Evolutionary conservation across 92 coral and sea anemone species (phyloP).

Genomic region (Montipora capitata): DNA sequence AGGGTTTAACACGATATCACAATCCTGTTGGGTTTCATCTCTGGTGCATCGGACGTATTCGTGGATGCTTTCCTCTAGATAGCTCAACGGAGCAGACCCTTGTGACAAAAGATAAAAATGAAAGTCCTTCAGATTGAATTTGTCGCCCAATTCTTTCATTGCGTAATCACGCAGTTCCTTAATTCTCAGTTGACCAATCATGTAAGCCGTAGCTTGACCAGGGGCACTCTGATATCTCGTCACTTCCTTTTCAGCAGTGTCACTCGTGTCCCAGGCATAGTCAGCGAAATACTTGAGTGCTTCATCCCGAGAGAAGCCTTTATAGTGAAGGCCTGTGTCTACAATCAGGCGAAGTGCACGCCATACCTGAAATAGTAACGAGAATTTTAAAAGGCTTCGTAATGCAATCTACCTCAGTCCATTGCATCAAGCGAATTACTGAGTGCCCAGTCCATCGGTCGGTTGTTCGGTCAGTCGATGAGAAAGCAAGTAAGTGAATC

Average conservation of each 20-base stretch:
- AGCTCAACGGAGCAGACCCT: constrained; percentile 93
- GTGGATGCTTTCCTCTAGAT: constrained; percentile 74
- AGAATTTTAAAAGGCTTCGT: not conserved
- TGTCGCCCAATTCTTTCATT: constrained; percentile 65
- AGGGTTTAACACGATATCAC: constrained; percentile 80
- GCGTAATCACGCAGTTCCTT: constrained; percentile 85
- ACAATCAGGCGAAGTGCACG: constrained; percentile 93
- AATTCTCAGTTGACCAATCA: constrained; percentile 93
- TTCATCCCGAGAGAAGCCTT: constrained; percentile 67
- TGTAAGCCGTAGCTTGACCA: constrained; percentile 96
- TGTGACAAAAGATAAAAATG: constrained; percentile 89
- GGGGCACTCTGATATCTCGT: constrained; percentile 96
- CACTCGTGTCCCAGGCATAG: constrained; percentile 97
- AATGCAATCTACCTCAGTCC: too few species aligned
- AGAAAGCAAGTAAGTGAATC: too few species aligned
- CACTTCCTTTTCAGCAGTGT: constrained; percentile 88
- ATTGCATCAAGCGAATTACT: too few species aligned
- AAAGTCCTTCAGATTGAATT: constrained; percentile 83
- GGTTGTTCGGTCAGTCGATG: too few species aligned
- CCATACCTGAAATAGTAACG: constrained; percentile 71
- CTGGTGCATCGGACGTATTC: constrained; percentile 82
- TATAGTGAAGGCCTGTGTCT: constrained; percentile 93
- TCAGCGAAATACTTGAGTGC: constrained; percentile 87
- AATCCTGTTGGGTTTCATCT: constrained; percentile 69
- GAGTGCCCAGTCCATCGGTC: too few species aligned